Evolutionary conservation across 2,888 invertebrate species (phyloP), one percentile per base, ranked within the genome.

Genomic region (Blastobasis lacticolella): DNA sequence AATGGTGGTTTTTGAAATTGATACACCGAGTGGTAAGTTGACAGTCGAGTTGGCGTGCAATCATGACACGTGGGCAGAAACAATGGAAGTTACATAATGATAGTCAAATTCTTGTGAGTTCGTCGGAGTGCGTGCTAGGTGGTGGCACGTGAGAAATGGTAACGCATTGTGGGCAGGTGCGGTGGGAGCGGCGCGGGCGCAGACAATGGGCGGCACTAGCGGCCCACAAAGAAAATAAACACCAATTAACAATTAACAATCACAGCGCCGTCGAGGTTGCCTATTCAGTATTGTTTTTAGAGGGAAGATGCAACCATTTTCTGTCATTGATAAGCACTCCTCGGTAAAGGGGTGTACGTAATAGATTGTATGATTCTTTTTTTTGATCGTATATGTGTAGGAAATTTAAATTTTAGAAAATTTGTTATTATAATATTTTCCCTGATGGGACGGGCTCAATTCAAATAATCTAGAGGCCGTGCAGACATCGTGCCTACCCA

Each of bases 71-170:
- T 67, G 74, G 65, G 57, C 69, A 69, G 66, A 72, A 71, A 77
- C 71, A 76, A 74, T 75, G 53, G 64, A 43, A 61, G 46, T 73
- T 71, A 67, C 67, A 62, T 66, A 67, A 69, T 58, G 59, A 59
- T 56, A 71, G 71, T 69, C 63, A 70, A 72, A 74, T 71, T 61
- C 62, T 58, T 61, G 56, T 55, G 54, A 54, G 54, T 55, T 54
- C 57, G 60, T 58, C 51, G 38, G 50, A 54, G 57, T 52, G 45
- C 48, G 49, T 49, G 43, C 57, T 60, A 61, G 40, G 55, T 57
- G 54, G 46, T 23, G 23, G 54, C 50, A 56, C 77, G 78, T 82
- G 81, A 71, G 81, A 82, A 81, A 73, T 62, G 64, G 64, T 74
- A 75, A 57, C 69, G 67, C 66, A 73, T 74, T 78, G 75, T 75